Evolutionary conservation across 2,888 invertebrate species (phyloP).

Genomic region (Poecilus cupreus): DNA sequence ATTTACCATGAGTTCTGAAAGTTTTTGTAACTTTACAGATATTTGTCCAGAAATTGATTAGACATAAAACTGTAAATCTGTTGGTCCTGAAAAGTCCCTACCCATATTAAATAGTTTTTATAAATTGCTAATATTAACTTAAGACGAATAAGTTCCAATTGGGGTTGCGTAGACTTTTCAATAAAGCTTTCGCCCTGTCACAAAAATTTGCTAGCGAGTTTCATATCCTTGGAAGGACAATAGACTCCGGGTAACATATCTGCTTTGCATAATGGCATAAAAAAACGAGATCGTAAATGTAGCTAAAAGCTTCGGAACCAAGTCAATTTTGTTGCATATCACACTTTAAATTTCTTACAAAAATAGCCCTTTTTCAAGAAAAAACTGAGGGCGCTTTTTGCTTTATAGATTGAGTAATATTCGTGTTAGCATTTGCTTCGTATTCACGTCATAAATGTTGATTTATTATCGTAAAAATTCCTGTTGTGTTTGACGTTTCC

Average conservation of each 20-base stretch:
- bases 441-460: not conserved
- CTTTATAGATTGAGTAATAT: too few relatives aligned
- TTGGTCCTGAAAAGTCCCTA: too few relatives aligned
- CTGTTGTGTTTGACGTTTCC: not conserved
- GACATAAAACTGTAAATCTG: too few relatives aligned
- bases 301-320: not conserved
- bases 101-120: too few relatives aligned
- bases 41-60: too few relatives aligned
- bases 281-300: constrained; percentile 6
- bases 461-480: not conserved
- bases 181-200: not conserved
- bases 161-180: too few relatives aligned
- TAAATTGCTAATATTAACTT: not conserved
- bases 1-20: too few relatives aligned
- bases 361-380: not conserved
- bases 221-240: constrained; percentile 21
- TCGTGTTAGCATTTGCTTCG: not conserved
- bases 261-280: constrained; percentile 23
- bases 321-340: constrained; percentile 12
- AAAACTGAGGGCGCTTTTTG: not conserved
- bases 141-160: too few relatives aligned
- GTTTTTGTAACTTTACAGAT: too few relatives aligned
- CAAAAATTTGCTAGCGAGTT: constrained; percentile 6
- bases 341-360: not conserved
- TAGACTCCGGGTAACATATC: not conserved